Evolutionary conservation across 2,888 invertebrate species (phyloP).

Genomic region (Hirtodrosophila trivittata): DNA sequence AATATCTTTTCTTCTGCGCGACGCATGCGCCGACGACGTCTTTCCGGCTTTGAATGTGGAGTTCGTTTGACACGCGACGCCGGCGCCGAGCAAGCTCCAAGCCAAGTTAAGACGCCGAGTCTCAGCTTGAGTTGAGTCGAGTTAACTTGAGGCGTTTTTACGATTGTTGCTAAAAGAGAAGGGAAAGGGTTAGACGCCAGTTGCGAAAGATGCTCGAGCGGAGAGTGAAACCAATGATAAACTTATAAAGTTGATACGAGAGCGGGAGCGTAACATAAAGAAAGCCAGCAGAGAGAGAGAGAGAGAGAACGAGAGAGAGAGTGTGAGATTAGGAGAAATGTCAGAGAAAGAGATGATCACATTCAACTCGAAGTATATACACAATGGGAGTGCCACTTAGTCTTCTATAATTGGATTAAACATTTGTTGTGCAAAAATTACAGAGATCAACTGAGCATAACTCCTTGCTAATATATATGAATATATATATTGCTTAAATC

Average conservation of each 20-base stretch:
- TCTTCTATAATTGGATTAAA: too few species aligned
- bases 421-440: too few species aligned
- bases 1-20: conserved; percentile 27
- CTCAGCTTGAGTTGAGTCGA: conserved; percentile 9
- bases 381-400: too few species aligned
- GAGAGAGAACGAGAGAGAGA: background rate
- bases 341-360: conserved; percentile 2
- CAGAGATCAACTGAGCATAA: too few species aligned
- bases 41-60: conserved; percentile 67
- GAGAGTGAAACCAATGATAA: conserved; percentile 26
- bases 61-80: conserved; percentile 73
- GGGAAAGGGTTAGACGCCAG: background rate
- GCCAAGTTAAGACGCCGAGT: conserved; percentile 32
- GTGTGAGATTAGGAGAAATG: background rate
- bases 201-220: conserved; percentile 7
- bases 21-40: conserved; percentile 61
- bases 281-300: conserved; percentile 8
- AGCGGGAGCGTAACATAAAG: background rate
- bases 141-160: too few species aligned
- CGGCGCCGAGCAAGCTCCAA: conserved; percentile 47
- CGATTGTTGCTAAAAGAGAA: conserved; percentile 3
- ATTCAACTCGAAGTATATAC: too few species aligned
- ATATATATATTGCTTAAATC: too few species aligned
- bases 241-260: background rate
- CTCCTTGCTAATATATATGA: too few species aligned